phyloP scores from a whole-genome alignment of 2,113 vertebrate genomes.

The Thomomys bottae region DNA sequence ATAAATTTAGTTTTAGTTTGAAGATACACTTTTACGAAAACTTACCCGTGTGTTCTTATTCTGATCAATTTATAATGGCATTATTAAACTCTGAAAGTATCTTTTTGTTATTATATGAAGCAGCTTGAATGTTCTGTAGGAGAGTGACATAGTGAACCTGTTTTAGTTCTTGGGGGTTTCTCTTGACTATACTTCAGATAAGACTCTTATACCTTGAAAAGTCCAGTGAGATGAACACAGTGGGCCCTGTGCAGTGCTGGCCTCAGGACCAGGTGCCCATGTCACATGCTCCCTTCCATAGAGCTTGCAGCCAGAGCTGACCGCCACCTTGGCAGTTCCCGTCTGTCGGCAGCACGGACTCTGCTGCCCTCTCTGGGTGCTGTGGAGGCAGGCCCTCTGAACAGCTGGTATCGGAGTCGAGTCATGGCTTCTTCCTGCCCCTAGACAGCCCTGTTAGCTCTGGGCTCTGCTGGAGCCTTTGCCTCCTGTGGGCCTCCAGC shows the following conservation, averaged over 20 bases:
- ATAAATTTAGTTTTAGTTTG: neutral
- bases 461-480: too few relatives aligned
- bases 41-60: rapidly evolving
- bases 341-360: neutral
- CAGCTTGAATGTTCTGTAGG: too few relatives aligned
- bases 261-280: neutral
- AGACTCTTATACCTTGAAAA: neutral
- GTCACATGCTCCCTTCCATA: too few relatives aligned
- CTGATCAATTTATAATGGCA: neutral
- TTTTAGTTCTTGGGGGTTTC: neutral
- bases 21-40: rapidly evolving
- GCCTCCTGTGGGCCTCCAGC: too few relatives aligned
- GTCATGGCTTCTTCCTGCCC: neutral
- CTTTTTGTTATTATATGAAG: neutral
- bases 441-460: too few relatives aligned
- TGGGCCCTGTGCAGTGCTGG: neutral
- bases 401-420: neutral
- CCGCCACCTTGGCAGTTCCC: neutral
- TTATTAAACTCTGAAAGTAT: neutral
- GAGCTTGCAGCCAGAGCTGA: too few relatives aligned
- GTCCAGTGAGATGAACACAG: rapidly evolving
- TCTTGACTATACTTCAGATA: rapidly evolving
- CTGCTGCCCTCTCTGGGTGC: too few relatives aligned
- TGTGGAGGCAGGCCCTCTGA: rapidly evolving
- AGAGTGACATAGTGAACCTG: too few relatives aligned